Percentiles rank a stretch among this genome's conserved stretches.
Evolutionary conservation across 2,888 invertebrate species (phyloP).

Genomic region (Philonicus albiceps): DNA sequence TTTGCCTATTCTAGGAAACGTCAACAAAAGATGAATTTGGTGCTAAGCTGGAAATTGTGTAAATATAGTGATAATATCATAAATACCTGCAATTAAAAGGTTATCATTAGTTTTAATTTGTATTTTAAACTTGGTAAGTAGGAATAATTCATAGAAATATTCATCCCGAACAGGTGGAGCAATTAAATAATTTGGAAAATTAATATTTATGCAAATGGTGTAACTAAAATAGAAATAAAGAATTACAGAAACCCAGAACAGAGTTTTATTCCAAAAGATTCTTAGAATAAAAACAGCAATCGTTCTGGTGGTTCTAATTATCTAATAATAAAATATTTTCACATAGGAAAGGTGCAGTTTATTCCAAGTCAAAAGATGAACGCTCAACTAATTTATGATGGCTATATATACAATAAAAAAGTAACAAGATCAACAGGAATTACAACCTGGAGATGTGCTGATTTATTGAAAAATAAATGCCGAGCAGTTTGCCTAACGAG

Average conservation of each 20-base stretch:
- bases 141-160: neutral
- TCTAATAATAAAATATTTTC: neutral
- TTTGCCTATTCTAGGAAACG: neutral
- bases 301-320: neutral
- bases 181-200: neutral
- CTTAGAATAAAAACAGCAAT: neutral
- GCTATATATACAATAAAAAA: slow-evolving; percentile 52
- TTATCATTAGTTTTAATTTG: neutral
- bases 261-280: neutral
- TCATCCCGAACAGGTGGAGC: neutral
- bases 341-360: slow-evolving; percentile 49
- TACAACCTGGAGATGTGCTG: slow-evolving; percentile 51
- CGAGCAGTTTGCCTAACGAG: slow-evolving; percentile 49
- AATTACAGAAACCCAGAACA: neutral
- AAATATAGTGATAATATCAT: neutral
- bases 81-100: neutral
- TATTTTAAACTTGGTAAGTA: neutral
- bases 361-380: slow-evolving; percentile 53
- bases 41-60: neutral
- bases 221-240: neutral
- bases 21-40: neutral
- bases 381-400: slow-evolving; percentile 53
- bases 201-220: neutral
- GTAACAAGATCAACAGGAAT: slow-evolving; percentile 48
- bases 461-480: slow-evolving; percentile 49